These are phyloP conservation scores for Microtus pennsylvanicus DNA, from an alignment of 2,113 vertebrate genomes.

Conservation along the genomic window DNA sequence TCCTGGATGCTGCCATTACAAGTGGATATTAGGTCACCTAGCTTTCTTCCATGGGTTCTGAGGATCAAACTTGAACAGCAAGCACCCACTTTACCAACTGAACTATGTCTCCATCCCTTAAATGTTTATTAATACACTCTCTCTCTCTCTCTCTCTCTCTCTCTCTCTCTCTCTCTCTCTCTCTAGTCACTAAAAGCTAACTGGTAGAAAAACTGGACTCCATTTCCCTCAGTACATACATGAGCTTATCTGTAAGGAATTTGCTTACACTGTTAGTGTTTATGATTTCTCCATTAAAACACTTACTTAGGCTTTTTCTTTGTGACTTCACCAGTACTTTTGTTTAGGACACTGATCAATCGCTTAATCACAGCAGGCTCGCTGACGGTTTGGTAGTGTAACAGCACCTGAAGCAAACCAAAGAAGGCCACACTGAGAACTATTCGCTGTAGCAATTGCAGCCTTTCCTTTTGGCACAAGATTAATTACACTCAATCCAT, in stretches of 20 bases:
- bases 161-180: no score
- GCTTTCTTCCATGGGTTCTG: background rate
- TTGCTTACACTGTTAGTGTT: background rate
- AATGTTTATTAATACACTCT: background rate
- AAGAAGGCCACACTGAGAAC: background rate
- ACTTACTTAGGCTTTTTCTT: constrained; percentile 99
- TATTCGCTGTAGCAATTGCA: background rate
- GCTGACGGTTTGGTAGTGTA: constrained; percentile 98
- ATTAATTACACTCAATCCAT: background rate
- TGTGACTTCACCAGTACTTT: constrained; percentile 96
- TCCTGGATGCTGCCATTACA: background rate
- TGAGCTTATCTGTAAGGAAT: background rate
- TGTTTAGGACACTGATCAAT: constrained; percentile 94
- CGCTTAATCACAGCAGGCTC: constrained; percentile 95
- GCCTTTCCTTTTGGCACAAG: background rate
- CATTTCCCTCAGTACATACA: background rate
- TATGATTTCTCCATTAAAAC: constrained; percentile 44
- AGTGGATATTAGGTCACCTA: no score
- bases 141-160: no score
- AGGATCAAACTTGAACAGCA: background rate
- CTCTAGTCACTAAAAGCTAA: constrained; percentile 20
- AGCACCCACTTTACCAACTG: no score
- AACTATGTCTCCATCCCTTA: background rate
- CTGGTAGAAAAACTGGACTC: constrained; percentile 23
- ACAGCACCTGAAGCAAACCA: constrained; percentile 89